These are phyloP conservation scores for Hanleya hanleyi DNA, from an alignment of 2,888 invertebrate species.

Conservation along the genomic window DNA sequence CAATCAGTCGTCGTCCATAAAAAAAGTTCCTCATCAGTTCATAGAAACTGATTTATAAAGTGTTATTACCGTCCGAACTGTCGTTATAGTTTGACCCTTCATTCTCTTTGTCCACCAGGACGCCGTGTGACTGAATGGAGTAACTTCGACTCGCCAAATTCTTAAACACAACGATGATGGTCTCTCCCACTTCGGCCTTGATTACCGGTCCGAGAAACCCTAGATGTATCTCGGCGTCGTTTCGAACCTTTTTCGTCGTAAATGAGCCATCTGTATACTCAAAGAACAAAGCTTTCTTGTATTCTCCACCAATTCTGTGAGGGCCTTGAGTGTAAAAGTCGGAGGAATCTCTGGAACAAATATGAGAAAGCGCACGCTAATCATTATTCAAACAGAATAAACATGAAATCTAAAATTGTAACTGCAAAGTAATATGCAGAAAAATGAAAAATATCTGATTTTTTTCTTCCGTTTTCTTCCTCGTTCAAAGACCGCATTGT, in stretches of 20 bases:
- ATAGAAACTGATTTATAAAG: too few relatives aligned
- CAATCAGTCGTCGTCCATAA: too few relatives aligned
- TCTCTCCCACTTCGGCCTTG: constrained; percentile 16
- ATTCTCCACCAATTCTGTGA: constrained; percentile 20
- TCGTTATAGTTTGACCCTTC: constrained; percentile 4
- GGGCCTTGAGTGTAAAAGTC: not conserved
- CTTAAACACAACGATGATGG: constrained; percentile 20
- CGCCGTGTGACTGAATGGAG: constrained; percentile 35
- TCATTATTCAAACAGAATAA: too few relatives aligned
- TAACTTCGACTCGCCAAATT: constrained; percentile 27
- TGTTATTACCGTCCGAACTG: not conserved
- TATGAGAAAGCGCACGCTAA: too few relatives aligned
- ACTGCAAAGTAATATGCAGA: too few relatives aligned
- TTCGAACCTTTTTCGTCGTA: not conserved
- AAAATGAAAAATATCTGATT: too few relatives aligned
- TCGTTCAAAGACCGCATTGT: too few relatives aligned
- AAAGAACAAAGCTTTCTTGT: constrained; percentile 22
- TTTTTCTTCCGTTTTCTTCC: too few relatives aligned
- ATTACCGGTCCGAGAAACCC: constrained; percentile 22
- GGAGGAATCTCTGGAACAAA: not conserved
- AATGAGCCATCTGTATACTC: constrained; percentile 20
- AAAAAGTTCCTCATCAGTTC: too few relatives aligned
- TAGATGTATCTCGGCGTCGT: not conserved
- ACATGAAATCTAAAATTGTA: too few relatives aligned
- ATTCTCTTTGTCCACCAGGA: constrained; percentile 5